A percentile compares a stretch with the other conserved stretches of the same genome.
Evolutionary conservation across 2,888 invertebrate species (phyloP).

Genomic region (Ophion ellenae): DNA sequence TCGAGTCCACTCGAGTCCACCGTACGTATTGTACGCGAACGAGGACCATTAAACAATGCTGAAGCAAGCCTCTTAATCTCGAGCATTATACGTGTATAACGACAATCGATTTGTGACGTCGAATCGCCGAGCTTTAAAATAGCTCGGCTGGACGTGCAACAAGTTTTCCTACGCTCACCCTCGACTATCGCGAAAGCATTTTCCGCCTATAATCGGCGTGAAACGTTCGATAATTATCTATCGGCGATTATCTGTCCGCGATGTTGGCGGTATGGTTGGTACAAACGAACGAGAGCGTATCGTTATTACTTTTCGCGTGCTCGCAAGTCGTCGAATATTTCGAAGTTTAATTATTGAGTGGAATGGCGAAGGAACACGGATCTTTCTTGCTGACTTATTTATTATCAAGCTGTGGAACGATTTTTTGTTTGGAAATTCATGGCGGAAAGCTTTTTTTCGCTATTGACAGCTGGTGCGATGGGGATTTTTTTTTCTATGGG

Average conservation of each 20-base stretch:
- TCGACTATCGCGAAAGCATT: not conserved
- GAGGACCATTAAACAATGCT: constrained; percentile 25
- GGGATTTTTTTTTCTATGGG: too few species aligned
- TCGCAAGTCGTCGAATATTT: not conserved
- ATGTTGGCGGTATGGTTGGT: not conserved
- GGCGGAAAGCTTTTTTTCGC: too few species aligned
- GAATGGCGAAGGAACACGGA: not conserved
- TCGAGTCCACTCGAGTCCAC: constrained; percentile 1
- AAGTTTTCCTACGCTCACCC: constrained; percentile 51
- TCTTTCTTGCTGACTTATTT: too few species aligned
- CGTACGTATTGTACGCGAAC: not conserved
- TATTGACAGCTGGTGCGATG: too few species aligned
- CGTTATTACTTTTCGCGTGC: not conserved
- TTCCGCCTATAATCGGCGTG: not conserved
- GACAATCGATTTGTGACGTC: constrained; percentile 57
- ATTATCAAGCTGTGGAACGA: too few species aligned
- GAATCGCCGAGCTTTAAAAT: constrained; percentile 50
- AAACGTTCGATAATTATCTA: not conserved
- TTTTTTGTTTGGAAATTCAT: too few species aligned
- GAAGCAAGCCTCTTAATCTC: constrained; percentile 21
- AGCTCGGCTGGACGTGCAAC: constrained; percentile 58
- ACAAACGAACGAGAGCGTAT: not conserved
- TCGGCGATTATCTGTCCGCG: not conserved
- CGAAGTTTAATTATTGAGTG: not conserved
- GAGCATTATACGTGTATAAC: constrained; percentile 30